Base-by-base conservation (phyloP, 2,113 vertebrate species). In the Oreochromis aureus region DNA sequence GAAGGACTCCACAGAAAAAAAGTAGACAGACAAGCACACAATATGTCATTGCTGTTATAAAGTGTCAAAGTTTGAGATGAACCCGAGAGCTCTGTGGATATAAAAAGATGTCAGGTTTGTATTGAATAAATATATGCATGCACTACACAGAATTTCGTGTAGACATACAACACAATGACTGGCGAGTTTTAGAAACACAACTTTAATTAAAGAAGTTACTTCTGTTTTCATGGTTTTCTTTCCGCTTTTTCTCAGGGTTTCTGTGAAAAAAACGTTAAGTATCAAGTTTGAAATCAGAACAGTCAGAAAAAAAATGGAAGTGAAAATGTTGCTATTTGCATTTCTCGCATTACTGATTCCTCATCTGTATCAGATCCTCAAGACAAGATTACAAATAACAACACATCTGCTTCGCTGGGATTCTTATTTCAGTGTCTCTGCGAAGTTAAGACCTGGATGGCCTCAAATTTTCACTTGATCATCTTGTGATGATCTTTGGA, bases 351-450 rank as follows among this genome's bases (percentile, higher is more conserved):
- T 44, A 5, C 39, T 11, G 10, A 41, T 61, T 61, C 1, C 56
- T 59, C 56, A 4, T 34, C 30, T 61, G 30, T 10, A 61, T 61
- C 58, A 18, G 58, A 61, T 61, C 58, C 58, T 61, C 0, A 61
- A 61, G 58, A 32, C 27, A 61, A 61, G 30, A 61, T 61, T 61
- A 34, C 0, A 19, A 34, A 61, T 18, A 61, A 61, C 55, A 56
- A 13, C 58, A 3, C 22, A 10, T 56, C 22, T 2, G 0, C 55
- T 58, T 58, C 1, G 2, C 55, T 27, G 12, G 0, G 15, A 0
- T 58, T 11, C 12, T 58, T 58, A 58, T 58, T 58, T 27, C 6
- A 0, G 22, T 15, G 22, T 58, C 22, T 58, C 55, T 58, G 55
- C 1, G 1, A 58, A 58, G 55, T 58, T 58, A 1, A 58, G 55